Conservation (phyloP, 2,797 vertebrate species). For the Staurois parvus region DNA sequence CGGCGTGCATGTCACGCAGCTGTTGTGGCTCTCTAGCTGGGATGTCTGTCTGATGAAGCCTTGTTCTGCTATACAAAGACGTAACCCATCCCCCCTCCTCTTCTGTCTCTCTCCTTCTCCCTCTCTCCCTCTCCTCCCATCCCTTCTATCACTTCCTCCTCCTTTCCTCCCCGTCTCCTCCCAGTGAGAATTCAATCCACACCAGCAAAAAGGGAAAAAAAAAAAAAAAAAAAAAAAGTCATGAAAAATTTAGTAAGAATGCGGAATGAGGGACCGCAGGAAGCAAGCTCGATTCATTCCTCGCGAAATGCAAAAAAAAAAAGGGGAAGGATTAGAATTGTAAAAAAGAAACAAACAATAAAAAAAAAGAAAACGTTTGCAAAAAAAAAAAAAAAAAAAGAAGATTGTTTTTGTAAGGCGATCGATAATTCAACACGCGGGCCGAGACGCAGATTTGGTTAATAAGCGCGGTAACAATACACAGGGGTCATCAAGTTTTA, state of each 20-base stretch:
- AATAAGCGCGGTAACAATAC: no score
- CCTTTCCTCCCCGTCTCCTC: constrained; percentile 34
- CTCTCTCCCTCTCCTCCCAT: constrained; percentile 30
- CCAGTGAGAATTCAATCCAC: constrained; percentile 38
- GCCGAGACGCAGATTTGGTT: no score
- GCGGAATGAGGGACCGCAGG: not conserved
- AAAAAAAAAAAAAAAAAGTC: not conserved
- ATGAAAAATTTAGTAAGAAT: constrained; percentile 37
- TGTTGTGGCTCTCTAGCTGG: constrained; percentile 24
- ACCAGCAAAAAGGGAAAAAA: constrained; percentile 15
- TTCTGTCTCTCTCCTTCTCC: constrained; percentile 32
- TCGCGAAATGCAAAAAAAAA: no score
- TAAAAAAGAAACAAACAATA: no score
- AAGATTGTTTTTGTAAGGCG: no score
- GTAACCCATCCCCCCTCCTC: constrained; percentile 55
- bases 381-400: no score
- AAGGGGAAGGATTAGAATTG: no score
- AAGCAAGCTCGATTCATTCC: not conserved
- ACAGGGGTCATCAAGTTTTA: no score
- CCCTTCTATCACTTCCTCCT: constrained; percentile 44
- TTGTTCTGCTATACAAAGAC: constrained; percentile 60
- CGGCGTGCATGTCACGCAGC: constrained; percentile 36
- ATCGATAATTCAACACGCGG: no score
- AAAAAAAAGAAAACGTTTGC: no score
- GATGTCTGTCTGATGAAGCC: constrained; percentile 41